Evolutionary conservation across 2,888 invertebrate species (phyloP).

Genomic region (Pinctada fucata): DNA sequence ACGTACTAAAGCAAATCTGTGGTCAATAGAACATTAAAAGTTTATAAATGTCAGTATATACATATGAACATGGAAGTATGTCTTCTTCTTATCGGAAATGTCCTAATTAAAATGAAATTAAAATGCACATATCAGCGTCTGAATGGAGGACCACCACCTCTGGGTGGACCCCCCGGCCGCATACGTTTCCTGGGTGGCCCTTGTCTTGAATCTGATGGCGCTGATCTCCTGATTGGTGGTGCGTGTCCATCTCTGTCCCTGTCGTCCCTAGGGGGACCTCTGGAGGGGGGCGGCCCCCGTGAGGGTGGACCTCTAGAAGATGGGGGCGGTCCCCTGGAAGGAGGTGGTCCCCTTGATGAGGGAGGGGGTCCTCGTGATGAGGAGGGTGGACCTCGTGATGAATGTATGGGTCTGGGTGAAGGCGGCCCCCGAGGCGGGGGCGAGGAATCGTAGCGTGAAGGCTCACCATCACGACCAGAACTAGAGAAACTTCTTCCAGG

Average conservation of each 20-base stretch:
- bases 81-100: too few relatives aligned
- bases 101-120: too few relatives aligned
- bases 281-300: neutral
- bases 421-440: neutral
- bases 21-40: too few relatives aligned
- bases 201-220: constrained; percentile 55
- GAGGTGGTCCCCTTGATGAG: neutral
- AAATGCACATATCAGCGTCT: neutral
- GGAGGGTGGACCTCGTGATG: neutral
- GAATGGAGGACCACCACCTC: neutral
- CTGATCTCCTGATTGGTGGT: constrained; percentile 52
- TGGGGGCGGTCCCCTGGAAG: neutral
- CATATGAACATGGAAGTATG: too few relatives aligned
- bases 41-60: too few relatives aligned
- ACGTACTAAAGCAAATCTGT: too few relatives aligned
- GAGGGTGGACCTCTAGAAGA: neutral
- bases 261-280: constrained; percentile 47
- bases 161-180: neutral
- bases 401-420: neutral
- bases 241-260: constrained; percentile 51
- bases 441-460: neutral
- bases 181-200: constrained; percentile 49
- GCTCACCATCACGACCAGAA: neutral
- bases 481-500: neutral
- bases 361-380: neutral